phyloP scores from a whole-genome alignment of 1,140 invertebrate genomes.

The Anadara kagoshimensis region DNA sequence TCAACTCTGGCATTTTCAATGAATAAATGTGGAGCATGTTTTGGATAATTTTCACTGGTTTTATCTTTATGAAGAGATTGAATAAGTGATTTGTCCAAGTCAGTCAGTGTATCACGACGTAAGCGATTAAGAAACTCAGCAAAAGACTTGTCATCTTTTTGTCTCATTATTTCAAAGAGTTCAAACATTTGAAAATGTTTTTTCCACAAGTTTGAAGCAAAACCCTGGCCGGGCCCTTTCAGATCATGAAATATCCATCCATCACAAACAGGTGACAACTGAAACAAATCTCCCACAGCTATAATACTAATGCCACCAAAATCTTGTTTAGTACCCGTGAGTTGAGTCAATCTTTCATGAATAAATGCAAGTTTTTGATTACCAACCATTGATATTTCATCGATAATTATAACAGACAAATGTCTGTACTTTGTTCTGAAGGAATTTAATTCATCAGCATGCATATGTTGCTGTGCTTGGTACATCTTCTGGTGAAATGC shows the following conservation, averaged over 20 bases:
- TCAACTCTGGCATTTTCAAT: constrained; percentile 16
- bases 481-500: constrained; percentile 24
- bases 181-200: constrained; percentile 45
- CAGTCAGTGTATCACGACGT: constrained; percentile 20
- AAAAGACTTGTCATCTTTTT: constrained; percentile 47
- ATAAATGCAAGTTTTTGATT: constrained; percentile 46
- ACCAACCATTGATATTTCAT: constrained; percentile 55
- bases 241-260: constrained; percentile 44
- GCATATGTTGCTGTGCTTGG: constrained; percentile 13
- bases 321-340: constrained; percentile 18
- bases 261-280: constrained; percentile 51
- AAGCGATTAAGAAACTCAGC: constrained; percentile 43
- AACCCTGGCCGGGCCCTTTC: constrained; percentile 6
- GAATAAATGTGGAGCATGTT: constrained; percentile 7
- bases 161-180: constrained; percentile 50
- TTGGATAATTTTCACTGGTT: not conserved
- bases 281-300: constrained; percentile 48
- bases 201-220: constrained; percentile 48
- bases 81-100: constrained; percentile 15
- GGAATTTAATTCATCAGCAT: constrained; percentile 21
- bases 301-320: constrained; percentile 51
- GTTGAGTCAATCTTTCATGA: constrained; percentile 36
- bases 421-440: constrained; percentile 24
- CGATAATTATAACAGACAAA: constrained; percentile 44
- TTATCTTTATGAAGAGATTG: not conserved